A percentile compares a stretch with the other conserved stretches of the same genome.
phyloP scores from a whole-genome alignment of 2,113 vertebrate genomes.

The Cinclus cinclus region DNA sequence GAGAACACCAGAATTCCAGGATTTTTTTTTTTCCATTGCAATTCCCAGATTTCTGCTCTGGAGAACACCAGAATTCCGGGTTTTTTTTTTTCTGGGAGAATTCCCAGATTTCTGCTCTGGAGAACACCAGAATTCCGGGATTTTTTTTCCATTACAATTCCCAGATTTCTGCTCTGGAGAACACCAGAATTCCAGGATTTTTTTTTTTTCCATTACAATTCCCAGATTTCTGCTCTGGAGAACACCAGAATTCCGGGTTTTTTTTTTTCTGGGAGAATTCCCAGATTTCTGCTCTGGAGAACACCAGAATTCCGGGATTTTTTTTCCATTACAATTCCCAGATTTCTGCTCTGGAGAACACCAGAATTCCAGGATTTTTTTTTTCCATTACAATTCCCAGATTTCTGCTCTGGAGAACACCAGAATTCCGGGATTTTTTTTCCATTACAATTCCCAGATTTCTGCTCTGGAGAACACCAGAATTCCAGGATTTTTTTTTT shows the following conservation, averaged over 20 bases:
- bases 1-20: accelerated
- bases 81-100: no score
- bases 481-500: no score
- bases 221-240: accelerated
- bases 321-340: no score
- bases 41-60: accelerated
- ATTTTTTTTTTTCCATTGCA: no score
- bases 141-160: no score
- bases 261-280: no score
- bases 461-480: no score
- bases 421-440: no score
- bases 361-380: no score
- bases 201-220: no score
- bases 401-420: accelerated
- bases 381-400: accelerated
- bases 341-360: no score
- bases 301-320: accelerated
- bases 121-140: accelerated
- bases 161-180: accelerated
- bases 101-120: accelerated
- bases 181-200: accelerated
- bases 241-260: accelerated
- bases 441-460: no score
- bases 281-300: accelerated
- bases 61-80: accelerated